phyloP scores from a whole-genome alignment of 2,113 vertebrate species.

The Acanthochromis polyacanthus region DNA sequence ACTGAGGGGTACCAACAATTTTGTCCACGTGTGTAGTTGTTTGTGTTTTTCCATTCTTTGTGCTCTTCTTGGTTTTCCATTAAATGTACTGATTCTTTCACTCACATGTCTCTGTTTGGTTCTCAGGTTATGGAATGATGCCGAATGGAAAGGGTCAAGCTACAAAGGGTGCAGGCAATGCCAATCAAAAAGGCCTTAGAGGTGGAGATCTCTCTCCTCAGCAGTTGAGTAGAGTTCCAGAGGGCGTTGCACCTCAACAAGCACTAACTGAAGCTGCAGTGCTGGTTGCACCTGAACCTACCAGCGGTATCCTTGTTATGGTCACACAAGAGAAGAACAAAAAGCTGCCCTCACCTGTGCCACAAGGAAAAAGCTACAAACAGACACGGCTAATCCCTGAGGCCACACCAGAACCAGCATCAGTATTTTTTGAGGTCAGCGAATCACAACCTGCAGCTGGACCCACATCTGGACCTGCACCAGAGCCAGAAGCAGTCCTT shows the following conservation, averaged over 20 bases:
- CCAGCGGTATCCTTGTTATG: slow-evolving; percentile 31
- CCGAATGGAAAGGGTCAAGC: slow-evolving; percentile 48
- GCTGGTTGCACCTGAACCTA: slow-evolving; percentile 25
- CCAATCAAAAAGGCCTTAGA: slow-evolving; percentile 59
- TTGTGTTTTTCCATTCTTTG: neutral
- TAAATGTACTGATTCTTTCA: neutral
- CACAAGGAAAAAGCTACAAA: slow-evolving; percentile 67
- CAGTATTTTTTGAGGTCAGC: slow-evolving; percentile 37
- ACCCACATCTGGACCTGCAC: slow-evolving; percentile 40
- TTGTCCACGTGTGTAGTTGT: no score
- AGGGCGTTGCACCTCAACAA: slow-evolving; percentile 25
- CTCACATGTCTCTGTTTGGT: slow-evolving; percentile 32
- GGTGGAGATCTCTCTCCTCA: slow-evolving; percentile 56
- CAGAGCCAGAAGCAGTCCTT: slow-evolving; percentile 18
- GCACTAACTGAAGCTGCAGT: slow-evolving; percentile 11
- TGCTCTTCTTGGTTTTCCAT: neutral
- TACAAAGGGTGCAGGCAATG: slow-evolving; percentile 32
- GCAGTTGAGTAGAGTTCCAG: slow-evolving; percentile 37
- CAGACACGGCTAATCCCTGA: slow-evolving; percentile 18
- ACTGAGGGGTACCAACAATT: no score
- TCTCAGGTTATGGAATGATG: slow-evolving; percentile 67
- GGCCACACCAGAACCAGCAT: slow-evolving; percentile 33
- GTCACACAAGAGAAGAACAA: slow-evolving; percentile 57
- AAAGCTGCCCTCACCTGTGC: slow-evolving; percentile 35
- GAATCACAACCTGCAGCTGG: slow-evolving; percentile 16